Percentiles rank a stretch among this genome's conserved stretches.
Evolutionary conservation across 2,888 invertebrate genomes (phyloP).

Genomic region (Rhorus exstirpatorius): DNA sequence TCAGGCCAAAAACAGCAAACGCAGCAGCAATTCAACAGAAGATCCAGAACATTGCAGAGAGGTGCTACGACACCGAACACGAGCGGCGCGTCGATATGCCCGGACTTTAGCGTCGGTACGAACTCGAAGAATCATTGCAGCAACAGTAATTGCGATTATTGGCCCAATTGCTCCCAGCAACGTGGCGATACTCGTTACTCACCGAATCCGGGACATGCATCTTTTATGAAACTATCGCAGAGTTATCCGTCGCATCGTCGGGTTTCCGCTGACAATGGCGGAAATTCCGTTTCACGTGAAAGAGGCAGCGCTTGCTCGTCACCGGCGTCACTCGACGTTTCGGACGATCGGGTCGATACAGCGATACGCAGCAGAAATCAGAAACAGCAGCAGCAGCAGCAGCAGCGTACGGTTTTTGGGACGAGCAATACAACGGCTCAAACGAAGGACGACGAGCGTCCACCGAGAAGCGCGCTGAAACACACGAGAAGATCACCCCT

Average conservation of each 20-base stretch:
- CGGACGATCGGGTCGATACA: conserved; percentile 80
- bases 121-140: conserved; percentile 86
- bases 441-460: conserved; percentile 78
- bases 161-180: conserved; percentile 88
- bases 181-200: conserved; percentile 84
- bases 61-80: conserved; percentile 86
- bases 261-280: conserved; percentile 82
- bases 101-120: conserved; percentile 78
- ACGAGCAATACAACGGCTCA: conserved; percentile 67
- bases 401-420: no score
- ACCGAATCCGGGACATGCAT: conserved; percentile 77
- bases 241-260: conserved; percentile 87
- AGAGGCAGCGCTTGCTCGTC: conserved; percentile 83
- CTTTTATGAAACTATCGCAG: conserved; percentile 87
- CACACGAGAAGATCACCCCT: conserved; percentile 77
- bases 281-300: conserved; percentile 69
- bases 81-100: conserved; percentile 74
- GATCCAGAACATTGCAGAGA: conserved; percentile 85
- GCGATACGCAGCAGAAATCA: conserved; percentile 74
- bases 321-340: conserved; percentile 84
- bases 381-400: conserved; percentile 34
- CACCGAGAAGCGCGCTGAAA: conserved; percentile 79
- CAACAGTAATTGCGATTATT: conserved; percentile 88
- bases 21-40: conserved; percentile 82
- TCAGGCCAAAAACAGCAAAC: conserved; percentile 75